Conservation (phyloP, 2,797 vertebrate species). For the Tragopan temminckii region DNA sequence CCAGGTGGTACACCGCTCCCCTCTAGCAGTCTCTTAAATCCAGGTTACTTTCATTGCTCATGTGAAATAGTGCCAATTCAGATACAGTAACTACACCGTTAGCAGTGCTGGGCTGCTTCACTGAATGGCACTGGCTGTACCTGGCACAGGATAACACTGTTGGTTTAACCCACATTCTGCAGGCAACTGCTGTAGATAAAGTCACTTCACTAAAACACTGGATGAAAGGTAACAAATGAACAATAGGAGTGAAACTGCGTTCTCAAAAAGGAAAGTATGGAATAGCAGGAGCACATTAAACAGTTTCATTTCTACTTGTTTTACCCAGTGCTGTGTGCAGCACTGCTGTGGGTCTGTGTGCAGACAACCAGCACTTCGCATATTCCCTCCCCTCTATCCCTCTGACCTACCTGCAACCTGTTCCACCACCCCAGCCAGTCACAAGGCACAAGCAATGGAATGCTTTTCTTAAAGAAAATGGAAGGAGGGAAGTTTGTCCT, state of each 20-base stretch:
- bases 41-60: constrained; percentile 12
- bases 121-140: not conserved
- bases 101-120: not conserved
- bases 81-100: not conserved
- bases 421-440: not conserved
- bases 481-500: not conserved
- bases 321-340: not conserved
- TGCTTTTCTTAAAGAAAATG: not conserved
- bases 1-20: not conserved
- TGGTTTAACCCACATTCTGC: not conserved
- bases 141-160: not conserved
- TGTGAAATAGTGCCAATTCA: not conserved
- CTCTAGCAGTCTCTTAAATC: not conserved
- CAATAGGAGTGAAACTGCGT: not conserved
- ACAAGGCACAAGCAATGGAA: not conserved
- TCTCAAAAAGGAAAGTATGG: not conserved
- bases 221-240: constrained; percentile 4
- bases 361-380: not conserved
- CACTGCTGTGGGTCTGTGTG: not conserved
- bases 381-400: not conserved
- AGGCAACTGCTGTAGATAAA: not conserved
- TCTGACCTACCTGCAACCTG: not conserved
- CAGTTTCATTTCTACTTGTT: not conserved
- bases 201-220: not conserved
- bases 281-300: not conserved